Base-by-base conservation (phyloP, 1,140 invertebrate species). In the Scaptodrosophila lebanonensis region DNA sequence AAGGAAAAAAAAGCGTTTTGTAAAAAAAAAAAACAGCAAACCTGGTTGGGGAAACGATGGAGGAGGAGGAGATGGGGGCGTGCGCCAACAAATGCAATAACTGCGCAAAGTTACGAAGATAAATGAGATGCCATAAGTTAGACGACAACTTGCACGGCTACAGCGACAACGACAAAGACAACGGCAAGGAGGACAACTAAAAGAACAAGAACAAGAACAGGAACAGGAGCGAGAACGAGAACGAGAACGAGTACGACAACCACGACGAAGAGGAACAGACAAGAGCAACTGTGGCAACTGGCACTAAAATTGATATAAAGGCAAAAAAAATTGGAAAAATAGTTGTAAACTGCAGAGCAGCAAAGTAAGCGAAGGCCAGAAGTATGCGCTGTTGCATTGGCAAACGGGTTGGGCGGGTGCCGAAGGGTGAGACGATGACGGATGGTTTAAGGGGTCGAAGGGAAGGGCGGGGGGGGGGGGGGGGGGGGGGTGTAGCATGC, bases 41-140 rank as follows among this genome's bases (percentile, higher is more conserved):
- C n/a, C n/a, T n/a, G n/a, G n/a, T n/a, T n/a, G n/a, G n/a, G n/a
- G n/a, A n/a, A n/a, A n/a, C n/a, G n/a, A n/a, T n/a, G n/a, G n/a
- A n/a, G n/a, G n/a, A n/a, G n/a, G n/a, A n/a, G n/a, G n/a, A n/a
- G n/a, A n/a, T n/a, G n/a, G n/a, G n/a, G n/a, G n/a, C n/a, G 22
- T 25, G 22, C 22, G 8, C 22, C 22, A 63, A 43, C 58, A 60
- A 79, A 61, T 72, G 67, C 68, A 77, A 77, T 79, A 76, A 76
- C 56, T 62, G 72, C 39, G 20, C 20, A 52, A 49, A 73, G 75
- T 82, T 82, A 79, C 75, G 66, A 79, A 79, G 75, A 79, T 79
- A 79, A 79, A 79, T 82, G 75, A 82, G 76, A 75, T 82, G 75
- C 70, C 75, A 82, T 79, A 79, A 79, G 75, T 79, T 79, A 75